Evolutionary conservation across 2,113 vertebrate genomes (phyloP), one percentile per base, ranked within the genome.

Genomic region (Serilophus lunatus): DNA sequence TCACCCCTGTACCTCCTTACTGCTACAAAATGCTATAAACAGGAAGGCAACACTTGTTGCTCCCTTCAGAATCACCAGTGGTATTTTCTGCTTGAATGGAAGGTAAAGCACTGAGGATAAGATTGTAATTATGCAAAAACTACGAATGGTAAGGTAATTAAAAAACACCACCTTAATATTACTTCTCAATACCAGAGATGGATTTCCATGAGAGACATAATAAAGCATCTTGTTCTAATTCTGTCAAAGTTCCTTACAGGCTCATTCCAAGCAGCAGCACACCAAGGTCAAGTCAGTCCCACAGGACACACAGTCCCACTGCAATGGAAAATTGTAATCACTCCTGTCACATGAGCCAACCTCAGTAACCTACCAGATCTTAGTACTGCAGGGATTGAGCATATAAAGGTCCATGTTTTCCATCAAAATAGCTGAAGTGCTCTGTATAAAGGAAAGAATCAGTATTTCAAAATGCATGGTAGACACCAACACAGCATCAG

Each of bases 341-440:
- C 33, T 35, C 18, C 45, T 20, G 13, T n/a, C 82, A 68, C 4
- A 68, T 5, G 45, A 15, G 9, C 31, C 53, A 84, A n/a, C 16
- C 36, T 64, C 66, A 70, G 53, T n/a, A 90, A 97, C 99, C 97
- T 96, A 99, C 99, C 99, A 99, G 95, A 99, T 99, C 98, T 99
- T 99, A 96, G 99, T 99, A 98, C 99, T 99, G 98, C 99, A 99
- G 35, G 99, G 99, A 97, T 99, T 99, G 80, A 99, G 96, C 99
- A 99, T 99, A 93, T 99, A 99, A 81, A 99, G 98, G 80, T 99
- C 99, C 99, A 99, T 99, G 74, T 99, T 99, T 97, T 99, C 99
- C 98, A 99, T 99, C 74, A 99, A 98, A 97, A 99, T 99, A 93
- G 99, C 99, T 87, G 99, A 99, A 72, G 99, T 99, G 94, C 99